Evolutionary conservation across 2,113 vertebrate species (phyloP).

Genomic region (Sardina pilchardus): DNA sequence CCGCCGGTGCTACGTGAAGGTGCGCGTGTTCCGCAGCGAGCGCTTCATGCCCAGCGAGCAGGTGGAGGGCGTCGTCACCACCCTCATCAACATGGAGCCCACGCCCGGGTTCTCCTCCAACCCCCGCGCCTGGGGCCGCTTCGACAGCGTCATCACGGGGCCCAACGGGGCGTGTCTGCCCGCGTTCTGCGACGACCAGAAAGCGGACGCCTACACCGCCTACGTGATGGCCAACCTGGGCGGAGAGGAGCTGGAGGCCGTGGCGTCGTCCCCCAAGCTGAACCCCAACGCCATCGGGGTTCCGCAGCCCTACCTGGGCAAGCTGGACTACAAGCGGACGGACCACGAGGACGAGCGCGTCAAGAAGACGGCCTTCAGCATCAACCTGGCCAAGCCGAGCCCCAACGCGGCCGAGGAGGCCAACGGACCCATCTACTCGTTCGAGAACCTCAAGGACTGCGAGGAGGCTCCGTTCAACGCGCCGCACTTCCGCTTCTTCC

Average conservation of each 20-base stretch:
- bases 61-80: slow-evolving; percentile 88
- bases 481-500: slow-evolving; percentile 91
- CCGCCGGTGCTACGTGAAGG: slow-evolving; percentile 91
- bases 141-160: slow-evolving; percentile 91
- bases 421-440: slow-evolving; percentile 90
- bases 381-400: slow-evolving; percentile 89
- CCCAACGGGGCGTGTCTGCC: slow-evolving; percentile 89
- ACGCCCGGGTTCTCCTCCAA: slow-evolving; percentile 86
- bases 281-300: slow-evolving; percentile 88
- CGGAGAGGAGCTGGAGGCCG: slow-evolving; percentile 92
- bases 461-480: slow-evolving; percentile 87
- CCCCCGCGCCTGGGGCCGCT: slow-evolving; percentile 93
- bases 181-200: slow-evolving; percentile 91
- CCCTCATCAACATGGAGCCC: slow-evolving; percentile 92
- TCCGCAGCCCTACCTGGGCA: slow-evolving; percentile 87
- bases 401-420: slow-evolving; percentile 83
- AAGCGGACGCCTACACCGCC: slow-evolving; percentile 85
- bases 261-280: slow-evolving; percentile 85
- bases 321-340: slow-evolving; percentile 88
- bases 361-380: slow-evolving; percentile 93
- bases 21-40: slow-evolving; percentile 89
- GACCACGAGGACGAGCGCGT: slow-evolving; percentile 84
- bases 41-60: slow-evolving; percentile 93
- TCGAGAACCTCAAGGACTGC: slow-evolving; percentile 84
- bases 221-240: slow-evolving; percentile 90